phyloP scores from a whole-genome alignment of 2,113 vertebrate species.

The Siniperca knerii region DNA sequence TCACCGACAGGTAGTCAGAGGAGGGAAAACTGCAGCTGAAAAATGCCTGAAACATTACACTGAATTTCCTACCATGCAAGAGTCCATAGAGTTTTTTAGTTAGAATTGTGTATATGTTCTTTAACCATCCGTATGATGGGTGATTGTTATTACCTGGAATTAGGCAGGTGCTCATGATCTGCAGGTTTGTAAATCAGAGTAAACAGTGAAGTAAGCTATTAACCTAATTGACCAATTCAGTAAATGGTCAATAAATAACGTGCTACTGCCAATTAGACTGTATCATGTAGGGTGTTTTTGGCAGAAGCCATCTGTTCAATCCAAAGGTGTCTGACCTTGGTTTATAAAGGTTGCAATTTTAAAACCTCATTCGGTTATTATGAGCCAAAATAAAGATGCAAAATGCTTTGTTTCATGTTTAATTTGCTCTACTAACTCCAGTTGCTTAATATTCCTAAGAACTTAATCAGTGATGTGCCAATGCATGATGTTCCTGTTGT shows the following conservation, averaged over 20 bases:
- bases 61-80: not conserved
- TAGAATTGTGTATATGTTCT: constrained; percentile 15
- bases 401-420: constrained; percentile 36
- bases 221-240: constrained; percentile 79
- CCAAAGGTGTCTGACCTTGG: constrained; percentile 73
- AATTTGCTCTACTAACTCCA: constrained; percentile 12
- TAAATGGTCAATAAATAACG: constrained; percentile 79
- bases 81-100: not conserved
- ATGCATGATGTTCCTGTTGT: constrained; percentile 50
- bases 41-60: not conserved
- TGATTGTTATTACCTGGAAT: constrained; percentile 63
- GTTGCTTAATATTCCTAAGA: constrained; percentile 46
- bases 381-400: constrained; percentile 2
- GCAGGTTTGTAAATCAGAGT: constrained; percentile 64
- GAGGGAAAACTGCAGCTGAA: not conserved
- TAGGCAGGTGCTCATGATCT: constrained; percentile 54
- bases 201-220: constrained; percentile 65
- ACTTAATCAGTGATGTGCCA: constrained; percentile 53
- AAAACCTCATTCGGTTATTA: constrained; percentile 16
- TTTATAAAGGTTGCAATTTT: constrained; percentile 30
- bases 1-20: not conserved
- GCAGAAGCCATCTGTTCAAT: constrained; percentile 72
- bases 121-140: constrained; percentile 42
- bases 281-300: constrained; percentile 51
- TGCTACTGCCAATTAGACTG: constrained; percentile 72